Conservation (phyloP, 2,113 vertebrate genomes). For the Gasterosteus aculeatus region DNA sequence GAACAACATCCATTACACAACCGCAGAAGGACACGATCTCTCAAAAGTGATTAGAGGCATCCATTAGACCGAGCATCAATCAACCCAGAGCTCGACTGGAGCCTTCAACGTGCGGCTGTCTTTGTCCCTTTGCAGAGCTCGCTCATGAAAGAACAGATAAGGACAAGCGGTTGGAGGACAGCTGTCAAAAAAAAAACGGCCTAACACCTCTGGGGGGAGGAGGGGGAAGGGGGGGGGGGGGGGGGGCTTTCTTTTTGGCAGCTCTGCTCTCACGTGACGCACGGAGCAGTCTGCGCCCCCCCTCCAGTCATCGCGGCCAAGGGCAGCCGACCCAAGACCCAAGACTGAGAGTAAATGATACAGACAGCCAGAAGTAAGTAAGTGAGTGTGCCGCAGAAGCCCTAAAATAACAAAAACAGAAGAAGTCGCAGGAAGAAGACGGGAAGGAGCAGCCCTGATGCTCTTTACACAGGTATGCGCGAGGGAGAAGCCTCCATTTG, state of each 20-base stretch:
- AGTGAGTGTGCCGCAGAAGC: background rate
- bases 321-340: slow-evolving; percentile 36
- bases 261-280: slow-evolving; percentile 19
- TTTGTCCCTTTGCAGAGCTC: slow-evolving; percentile 22
- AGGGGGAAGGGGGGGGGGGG: no score
- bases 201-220: slow-evolving; percentile 28
- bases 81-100: slow-evolving; percentile 24
- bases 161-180: slow-evolving; percentile 45
- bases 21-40: slow-evolving; percentile 29
- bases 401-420: slow-evolving; percentile 33
- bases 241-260: slow-evolving; percentile 34
- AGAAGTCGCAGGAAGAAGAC: slow-evolving; percentile 3
- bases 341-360: slow-evolving; percentile 40
- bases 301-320: slow-evolving; percentile 24
- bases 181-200: slow-evolving; percentile 42
- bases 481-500: slow-evolving; percentile 59
- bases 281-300: background rate
- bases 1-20: slow-evolving; percentile 17
- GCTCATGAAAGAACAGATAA: slow-evolving; percentile 57
- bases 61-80: background rate
- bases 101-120: slow-evolving; percentile 13
- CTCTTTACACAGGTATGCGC: slow-evolving; percentile 48
- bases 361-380: slow-evolving; percentile 20
- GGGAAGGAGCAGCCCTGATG: background rate
- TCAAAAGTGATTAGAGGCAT: slow-evolving; percentile 38